Conservation (phyloP, 2,113 vertebrate genomes). For the Dipodomys stephensi region DNA sequence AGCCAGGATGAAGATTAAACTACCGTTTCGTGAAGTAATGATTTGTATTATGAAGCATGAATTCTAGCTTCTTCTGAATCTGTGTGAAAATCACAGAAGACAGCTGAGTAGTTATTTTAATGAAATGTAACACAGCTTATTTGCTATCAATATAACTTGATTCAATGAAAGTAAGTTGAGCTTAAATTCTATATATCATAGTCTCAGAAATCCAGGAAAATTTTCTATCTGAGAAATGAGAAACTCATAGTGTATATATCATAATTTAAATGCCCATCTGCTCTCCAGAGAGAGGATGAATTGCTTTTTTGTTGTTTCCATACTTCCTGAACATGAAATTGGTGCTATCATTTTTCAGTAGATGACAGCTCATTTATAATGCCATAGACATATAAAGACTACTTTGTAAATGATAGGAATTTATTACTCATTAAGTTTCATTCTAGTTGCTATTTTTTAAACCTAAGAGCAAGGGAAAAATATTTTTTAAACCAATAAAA, state of each 20-base stretch:
- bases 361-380: conserved; percentile 50
- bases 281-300: conserved; percentile 36
- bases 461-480: neutral
- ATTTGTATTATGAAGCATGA: conserved; percentile 11
- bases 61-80: neutral
- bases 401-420: conserved; percentile 2
- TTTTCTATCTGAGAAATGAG: conserved; percentile 47
- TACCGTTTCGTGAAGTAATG: neutral
- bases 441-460: conserved; percentile 40
- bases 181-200: conserved; percentile 45
- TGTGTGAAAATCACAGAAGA: conserved; percentile 22
- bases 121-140: neutral
- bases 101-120: neutral
- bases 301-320: conserved; percentile 49
- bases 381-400: conserved; percentile 11
- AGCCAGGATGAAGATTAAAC: neutral
- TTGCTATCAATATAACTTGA: conserved; percentile 3
- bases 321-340: conserved; percentile 49
- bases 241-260: neutral
- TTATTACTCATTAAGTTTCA: conserved; percentile 34
- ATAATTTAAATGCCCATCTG: conserved; percentile 51
- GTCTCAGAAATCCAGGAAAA: conserved; percentile 17
- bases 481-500: neutral
- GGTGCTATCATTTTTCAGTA: conserved; percentile 51
- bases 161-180: conserved; percentile 5